Evolutionary conservation across 2,888 invertebrate genomes (phyloP).

Genomic region (Laspeyria flexula): DNA sequence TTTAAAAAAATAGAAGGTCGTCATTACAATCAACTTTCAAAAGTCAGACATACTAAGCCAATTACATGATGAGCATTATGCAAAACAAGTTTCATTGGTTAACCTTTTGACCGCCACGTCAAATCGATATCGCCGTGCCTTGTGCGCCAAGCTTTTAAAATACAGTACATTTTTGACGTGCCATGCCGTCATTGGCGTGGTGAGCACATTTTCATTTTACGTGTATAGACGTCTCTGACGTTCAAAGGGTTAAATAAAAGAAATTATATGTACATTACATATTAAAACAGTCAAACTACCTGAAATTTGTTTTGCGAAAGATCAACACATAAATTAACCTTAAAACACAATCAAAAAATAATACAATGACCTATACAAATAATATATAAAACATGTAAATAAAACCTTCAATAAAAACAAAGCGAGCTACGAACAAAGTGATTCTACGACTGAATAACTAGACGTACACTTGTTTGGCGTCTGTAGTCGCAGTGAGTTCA

Average conservation of each 20-base stretch:
- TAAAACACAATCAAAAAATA: slow-evolving; percentile 47
- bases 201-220: too few species aligned
- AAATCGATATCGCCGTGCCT: too few species aligned
- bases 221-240: too few species aligned
- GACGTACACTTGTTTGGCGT: slow-evolving; percentile 96
- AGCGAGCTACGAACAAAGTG: slow-evolving; percentile 70
- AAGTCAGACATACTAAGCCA: background rate
- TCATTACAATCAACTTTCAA: background rate
- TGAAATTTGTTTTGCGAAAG: background rate
- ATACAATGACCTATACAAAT: slow-evolving; percentile 49
- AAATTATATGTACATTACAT: too few species aligned
- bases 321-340: background rate
- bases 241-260: too few species aligned
- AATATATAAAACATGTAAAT: slow-evolving; percentile 47
- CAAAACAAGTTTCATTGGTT: too few species aligned
- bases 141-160: too few species aligned
- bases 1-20: too few species aligned
- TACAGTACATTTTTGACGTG: too few species aligned
- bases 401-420: slow-evolving; percentile 58
- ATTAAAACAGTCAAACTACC: too few species aligned
- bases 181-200: too few species aligned
- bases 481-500: slow-evolving; percentile 95
- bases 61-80: background rate
- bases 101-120: too few species aligned
- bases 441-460: slow-evolving; percentile 67